Conservation (phyloP, 2,888 invertebrate species). For the Mimas tiliae region DNA sequence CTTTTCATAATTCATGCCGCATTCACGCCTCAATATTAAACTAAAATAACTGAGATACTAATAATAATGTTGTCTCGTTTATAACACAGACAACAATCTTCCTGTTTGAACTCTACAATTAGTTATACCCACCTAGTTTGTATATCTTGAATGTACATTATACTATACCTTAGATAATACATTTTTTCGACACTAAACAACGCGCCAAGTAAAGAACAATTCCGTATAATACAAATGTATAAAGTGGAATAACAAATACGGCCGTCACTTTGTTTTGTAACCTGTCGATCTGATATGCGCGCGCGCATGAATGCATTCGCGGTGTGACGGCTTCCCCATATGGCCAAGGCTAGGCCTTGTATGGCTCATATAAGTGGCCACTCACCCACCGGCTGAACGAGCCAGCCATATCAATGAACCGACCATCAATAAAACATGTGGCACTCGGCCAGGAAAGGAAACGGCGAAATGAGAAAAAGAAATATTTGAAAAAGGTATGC, state of each 20-base stretch:
- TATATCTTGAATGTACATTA: constrained; percentile 2
- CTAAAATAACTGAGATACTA: background rate
- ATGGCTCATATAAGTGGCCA: constrained; percentile 83
- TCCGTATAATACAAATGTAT: constrained; percentile 33
- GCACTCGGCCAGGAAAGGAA: constrained; percentile 82
- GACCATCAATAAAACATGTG: constrained; percentile 84
- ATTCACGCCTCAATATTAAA: background rate
- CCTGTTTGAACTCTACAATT: background rate
- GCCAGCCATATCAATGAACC: constrained; percentile 84
- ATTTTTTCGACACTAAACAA: constrained; percentile 18
- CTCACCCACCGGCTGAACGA: constrained; percentile 83
- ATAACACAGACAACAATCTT: background rate
- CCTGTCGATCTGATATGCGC: constrained; percentile 74
- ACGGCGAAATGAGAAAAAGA: constrained; percentile 81
- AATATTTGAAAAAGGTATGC: constrained; percentile 79
- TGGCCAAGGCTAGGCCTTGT: constrained; percentile 83
- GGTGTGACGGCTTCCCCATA: constrained; percentile 80
- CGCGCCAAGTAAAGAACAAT: constrained; percentile 22
- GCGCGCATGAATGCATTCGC: constrained; percentile 80
- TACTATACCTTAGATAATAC: constrained; percentile 13
- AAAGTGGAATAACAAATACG: constrained; percentile 60
- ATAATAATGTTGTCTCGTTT: constrained; percentile 2
- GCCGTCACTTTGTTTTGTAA: constrained; percentile 70
- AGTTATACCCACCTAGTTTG: background rate
- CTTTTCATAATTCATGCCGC: background rate